phyloP scores from a whole-genome alignment of 2,888 invertebrate genomes.

The Capitulum mitella region DNA sequence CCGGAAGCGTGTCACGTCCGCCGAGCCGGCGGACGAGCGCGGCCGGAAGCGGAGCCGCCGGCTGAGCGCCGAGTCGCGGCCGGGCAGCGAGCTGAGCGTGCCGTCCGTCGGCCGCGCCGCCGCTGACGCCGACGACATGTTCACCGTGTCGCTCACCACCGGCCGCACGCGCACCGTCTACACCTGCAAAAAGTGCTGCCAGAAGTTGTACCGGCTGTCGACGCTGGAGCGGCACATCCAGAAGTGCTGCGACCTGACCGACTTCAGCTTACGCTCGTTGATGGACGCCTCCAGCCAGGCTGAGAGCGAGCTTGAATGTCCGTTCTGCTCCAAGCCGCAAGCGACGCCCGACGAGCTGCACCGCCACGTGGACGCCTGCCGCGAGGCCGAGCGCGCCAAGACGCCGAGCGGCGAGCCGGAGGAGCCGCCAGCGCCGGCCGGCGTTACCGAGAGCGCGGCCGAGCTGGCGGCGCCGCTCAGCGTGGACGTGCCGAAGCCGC shows the following conservation, averaged over 20 bases:
- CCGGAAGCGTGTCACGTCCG: slow-evolving; percentile 1
- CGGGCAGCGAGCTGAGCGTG: not conserved
- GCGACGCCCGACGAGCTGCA: not conserved
- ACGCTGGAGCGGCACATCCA: slow-evolving; percentile 26
- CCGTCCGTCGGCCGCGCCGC: not conserved
- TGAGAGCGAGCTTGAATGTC: slow-evolving; percentile 7
- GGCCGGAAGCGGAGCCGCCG: slow-evolving; percentile 1
- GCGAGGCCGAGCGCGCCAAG: not conserved
- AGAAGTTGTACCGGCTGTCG: slow-evolving; percentile 25
- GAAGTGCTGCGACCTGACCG: slow-evolving; percentile 24
- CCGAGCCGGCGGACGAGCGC: not conserved
- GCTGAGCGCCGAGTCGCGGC: not conserved
- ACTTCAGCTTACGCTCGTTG: not conserved
- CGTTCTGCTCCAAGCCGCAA: slow-evolving; percentile 1
- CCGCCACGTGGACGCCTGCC: slow-evolving; percentile 13
- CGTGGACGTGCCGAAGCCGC: not conserved
- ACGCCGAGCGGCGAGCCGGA: not conserved
- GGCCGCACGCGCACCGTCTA: slow-evolving; percentile 23
- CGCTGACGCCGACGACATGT: slow-evolving; percentile 19
- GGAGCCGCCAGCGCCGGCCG: not conserved
- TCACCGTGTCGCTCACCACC: slow-evolving; percentile 20
- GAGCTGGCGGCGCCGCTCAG: not conserved
- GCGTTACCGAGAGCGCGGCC: not conserved
- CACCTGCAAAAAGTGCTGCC: slow-evolving; percentile 23
- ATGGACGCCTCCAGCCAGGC: not conserved